Evolutionary conservation across 2,113 vertebrate species (phyloP).

Genomic region (Nycticebus coucang): DNA sequence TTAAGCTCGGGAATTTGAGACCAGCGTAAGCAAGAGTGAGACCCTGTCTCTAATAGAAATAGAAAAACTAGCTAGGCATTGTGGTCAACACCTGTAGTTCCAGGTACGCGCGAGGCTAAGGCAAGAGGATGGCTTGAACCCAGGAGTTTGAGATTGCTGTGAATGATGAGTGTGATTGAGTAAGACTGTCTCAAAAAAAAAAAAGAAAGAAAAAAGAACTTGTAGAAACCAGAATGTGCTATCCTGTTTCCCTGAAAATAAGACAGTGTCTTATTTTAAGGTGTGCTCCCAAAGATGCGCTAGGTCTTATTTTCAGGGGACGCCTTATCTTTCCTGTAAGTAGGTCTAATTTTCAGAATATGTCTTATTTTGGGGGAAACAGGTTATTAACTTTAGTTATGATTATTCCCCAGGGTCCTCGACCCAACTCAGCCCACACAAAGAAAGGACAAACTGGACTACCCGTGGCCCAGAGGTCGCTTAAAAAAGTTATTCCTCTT

Average conservation of each 20-base stretch:
- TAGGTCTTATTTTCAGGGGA: no score
- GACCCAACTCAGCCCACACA: background rate
- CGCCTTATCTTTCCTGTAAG: no score
- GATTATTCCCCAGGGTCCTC: background rate
- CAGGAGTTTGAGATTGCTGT: background rate
- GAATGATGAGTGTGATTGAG: no score
- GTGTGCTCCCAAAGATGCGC: no score
- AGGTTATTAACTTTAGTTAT: background rate
- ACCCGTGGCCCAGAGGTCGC: background rate
- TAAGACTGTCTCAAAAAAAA: no score
- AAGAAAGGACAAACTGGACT: background rate
- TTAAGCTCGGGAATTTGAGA: no score
- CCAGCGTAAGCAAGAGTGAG: no score
- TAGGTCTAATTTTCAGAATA: no score
- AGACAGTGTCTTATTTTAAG: no score
- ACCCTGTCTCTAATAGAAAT: no score
- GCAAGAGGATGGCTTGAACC: background rate
- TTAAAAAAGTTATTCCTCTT: background rate
- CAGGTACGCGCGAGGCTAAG: background rate
- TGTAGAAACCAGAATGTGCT: background rate
- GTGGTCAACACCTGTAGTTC: background rate
- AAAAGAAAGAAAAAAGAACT: background rate
- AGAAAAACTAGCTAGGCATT: background rate
- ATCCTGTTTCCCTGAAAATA: no score
- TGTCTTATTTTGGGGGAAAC: no score